Percentiles rank a stretch among this genome's conserved stretches.
phyloP scores from a whole-genome alignment of 2,888 invertebrate genomes.

The Pollenia labialis region DNA sequence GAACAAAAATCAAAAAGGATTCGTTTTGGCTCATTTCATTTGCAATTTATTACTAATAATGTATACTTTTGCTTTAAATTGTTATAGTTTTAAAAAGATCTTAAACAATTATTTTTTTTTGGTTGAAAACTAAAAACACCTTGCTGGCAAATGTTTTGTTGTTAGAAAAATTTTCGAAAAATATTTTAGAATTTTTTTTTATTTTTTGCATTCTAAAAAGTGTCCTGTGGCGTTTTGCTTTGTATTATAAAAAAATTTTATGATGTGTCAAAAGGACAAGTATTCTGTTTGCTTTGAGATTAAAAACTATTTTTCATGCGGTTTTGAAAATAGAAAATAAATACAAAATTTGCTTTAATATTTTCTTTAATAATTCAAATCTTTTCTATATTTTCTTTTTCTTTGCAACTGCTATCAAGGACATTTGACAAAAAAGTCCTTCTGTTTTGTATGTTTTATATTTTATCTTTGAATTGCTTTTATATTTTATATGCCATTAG shows the following conservation, averaged over 20 bases:
- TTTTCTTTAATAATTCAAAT: background rate
- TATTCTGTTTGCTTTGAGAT: conserved; percentile 16
- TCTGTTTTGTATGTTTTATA: conserved; percentile 30
- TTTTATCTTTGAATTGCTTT: conserved; percentile 36
- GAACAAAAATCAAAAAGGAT: conserved; percentile 68
- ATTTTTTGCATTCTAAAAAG: background rate
- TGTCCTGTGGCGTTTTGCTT: conserved; percentile 57
- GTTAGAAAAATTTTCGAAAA: conserved; percentile 5
- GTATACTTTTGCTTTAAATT: conserved; percentile 2
- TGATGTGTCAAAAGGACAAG: conserved; percentile 57
- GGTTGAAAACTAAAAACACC: background rate
- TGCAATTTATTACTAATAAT: conserved; percentile 80
- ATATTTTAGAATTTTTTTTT: background rate
- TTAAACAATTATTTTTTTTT: conserved; percentile 15
- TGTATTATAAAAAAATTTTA: conserved; percentile 41
- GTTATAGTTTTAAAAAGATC: background rate
- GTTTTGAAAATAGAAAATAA: conserved; percentile 12
- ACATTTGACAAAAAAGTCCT: conserved; percentile 26
- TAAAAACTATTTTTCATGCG: conserved; percentile 3
- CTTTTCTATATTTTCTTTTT: background rate
- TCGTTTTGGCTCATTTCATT: conserved; percentile 82
- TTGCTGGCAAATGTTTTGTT: background rate
- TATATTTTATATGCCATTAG: conserved; percentile 66
- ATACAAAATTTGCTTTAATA: conserved; percentile 11
- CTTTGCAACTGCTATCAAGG: conserved; percentile 1